These are phyloP conservation scores for Eulemur mongoz DNA, from an alignment of 2,797 vertebrate genomes.

Conservation along the genomic window DNA sequence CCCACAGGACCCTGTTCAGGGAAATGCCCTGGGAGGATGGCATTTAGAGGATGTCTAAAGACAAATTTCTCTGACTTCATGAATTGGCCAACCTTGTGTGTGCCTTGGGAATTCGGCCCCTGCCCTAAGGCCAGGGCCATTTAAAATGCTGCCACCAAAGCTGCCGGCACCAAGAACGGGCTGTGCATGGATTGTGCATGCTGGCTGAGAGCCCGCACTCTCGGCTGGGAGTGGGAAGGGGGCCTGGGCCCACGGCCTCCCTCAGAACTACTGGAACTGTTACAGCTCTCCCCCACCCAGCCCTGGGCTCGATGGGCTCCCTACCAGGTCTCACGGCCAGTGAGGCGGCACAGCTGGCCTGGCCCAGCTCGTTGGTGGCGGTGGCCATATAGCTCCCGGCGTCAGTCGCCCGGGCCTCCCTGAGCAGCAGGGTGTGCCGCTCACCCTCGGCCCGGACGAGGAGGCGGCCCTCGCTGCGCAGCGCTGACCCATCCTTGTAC, in stretches of 20 bases:
- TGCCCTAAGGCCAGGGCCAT: background rate
- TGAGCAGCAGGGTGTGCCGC: constrained; percentile 93
- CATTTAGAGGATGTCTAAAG: background rate
- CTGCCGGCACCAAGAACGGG: background rate
- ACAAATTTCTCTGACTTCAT: background rate
- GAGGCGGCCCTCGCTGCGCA: constrained; percentile 85
- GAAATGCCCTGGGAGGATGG: background rate
- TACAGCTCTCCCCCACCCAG: background rate
- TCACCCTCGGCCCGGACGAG: constrained; percentile 95
- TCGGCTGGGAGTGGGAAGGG: background rate
- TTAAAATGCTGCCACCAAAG: constrained; percentile 17
- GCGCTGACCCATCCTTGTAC: constrained; percentile 88
- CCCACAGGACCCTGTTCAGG: constrained; percentile 17
- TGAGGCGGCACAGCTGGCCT: constrained; percentile 89
- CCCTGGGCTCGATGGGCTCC: background rate
- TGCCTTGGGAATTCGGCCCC: background rate
- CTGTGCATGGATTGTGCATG: too few relatives aligned
- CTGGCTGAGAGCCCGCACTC: background rate
- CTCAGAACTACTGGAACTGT: background rate
- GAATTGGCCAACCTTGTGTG: background rate
- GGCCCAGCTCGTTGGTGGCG: constrained; percentile 93
- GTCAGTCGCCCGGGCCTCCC: constrained; percentile 88
- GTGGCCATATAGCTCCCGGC: constrained; percentile 92
- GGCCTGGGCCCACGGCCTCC: background rate
- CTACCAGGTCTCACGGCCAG: constrained; percentile 94